phyloP scores from a whole-genome alignment of 2,113 vertebrate species.

The Vicugna pacos region DNA sequence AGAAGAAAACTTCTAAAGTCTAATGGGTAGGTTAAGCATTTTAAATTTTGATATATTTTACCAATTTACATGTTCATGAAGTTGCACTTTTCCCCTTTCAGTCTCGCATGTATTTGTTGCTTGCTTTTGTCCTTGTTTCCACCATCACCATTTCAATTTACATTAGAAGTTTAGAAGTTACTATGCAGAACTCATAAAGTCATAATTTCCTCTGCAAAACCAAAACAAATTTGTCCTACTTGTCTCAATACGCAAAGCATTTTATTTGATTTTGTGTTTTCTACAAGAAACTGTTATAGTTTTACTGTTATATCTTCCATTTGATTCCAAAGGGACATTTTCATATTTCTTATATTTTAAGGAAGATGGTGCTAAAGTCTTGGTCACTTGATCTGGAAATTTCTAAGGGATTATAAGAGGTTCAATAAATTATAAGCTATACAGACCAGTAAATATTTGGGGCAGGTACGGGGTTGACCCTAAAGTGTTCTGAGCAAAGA shows the following conservation, averaged over 20 bases:
- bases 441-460: background rate
- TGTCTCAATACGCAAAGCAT: background rate
- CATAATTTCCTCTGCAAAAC: background rate
- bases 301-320: background rate
- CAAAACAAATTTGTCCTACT: background rate
- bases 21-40: background rate
- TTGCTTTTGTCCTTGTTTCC: background rate
- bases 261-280: background rate
- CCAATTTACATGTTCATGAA: background rate
- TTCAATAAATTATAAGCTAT: background rate
- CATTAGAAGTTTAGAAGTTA: background rate
- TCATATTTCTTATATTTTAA: background rate
- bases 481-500: background rate
- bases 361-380: background rate
- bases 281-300: background rate
- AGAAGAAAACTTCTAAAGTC: background rate
- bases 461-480: accelerated
- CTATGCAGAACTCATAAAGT: background rate
- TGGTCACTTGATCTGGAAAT: background rate
- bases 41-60: background rate
- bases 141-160: background rate
- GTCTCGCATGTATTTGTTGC: background rate
- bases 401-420: background rate
- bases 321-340: background rate
- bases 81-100: background rate